These are phyloP conservation scores for Ophraella communa DNA, from an alignment of 2,888 invertebrate genomes.

Conservation along the genomic window DNA sequence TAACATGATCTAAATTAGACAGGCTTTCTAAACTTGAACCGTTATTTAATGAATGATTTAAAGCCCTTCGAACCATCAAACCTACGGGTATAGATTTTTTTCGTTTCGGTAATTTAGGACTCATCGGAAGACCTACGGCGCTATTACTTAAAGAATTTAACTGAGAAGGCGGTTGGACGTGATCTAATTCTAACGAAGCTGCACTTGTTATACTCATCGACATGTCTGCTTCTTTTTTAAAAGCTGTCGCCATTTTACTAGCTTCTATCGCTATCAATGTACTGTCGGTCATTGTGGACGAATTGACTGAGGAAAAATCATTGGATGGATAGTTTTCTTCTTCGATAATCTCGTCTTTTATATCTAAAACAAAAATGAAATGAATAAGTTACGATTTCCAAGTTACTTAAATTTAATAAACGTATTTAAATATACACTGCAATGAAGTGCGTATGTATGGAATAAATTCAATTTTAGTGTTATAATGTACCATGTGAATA, in stretches of 20 bases:
- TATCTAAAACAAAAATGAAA: background rate
- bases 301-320: constrained; percentile 62
- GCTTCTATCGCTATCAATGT: constrained; percentile 79
- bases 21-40: constrained; percentile 68
- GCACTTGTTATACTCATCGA: constrained; percentile 68
- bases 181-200: constrained; percentile 73
- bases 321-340: constrained; percentile 47
- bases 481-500: too few relatives aligned
- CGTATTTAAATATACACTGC: too few relatives aligned
- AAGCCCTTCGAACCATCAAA: constrained; percentile 74
- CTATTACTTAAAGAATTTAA: constrained; percentile 70
- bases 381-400: background rate
- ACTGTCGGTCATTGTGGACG: constrained; percentile 72
- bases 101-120: constrained; percentile 50
- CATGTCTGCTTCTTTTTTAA: constrained; percentile 63
- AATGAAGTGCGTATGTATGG: too few relatives aligned
- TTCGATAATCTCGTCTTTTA: constrained; percentile 39
- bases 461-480: too few relatives aligned
- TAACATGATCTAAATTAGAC: constrained; percentile 79
- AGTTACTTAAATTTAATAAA: too few relatives aligned
- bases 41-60: constrained; percentile 62
- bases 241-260: constrained; percentile 69
- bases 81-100: constrained; percentile 77
- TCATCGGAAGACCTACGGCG: constrained; percentile 43
- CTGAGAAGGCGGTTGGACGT: constrained; percentile 78